Evolutionary conservation across 2,113 vertebrate genomes (phyloP), one percentile per base, ranked within the genome.

Genomic region (Apteryx mantelli): DNA sequence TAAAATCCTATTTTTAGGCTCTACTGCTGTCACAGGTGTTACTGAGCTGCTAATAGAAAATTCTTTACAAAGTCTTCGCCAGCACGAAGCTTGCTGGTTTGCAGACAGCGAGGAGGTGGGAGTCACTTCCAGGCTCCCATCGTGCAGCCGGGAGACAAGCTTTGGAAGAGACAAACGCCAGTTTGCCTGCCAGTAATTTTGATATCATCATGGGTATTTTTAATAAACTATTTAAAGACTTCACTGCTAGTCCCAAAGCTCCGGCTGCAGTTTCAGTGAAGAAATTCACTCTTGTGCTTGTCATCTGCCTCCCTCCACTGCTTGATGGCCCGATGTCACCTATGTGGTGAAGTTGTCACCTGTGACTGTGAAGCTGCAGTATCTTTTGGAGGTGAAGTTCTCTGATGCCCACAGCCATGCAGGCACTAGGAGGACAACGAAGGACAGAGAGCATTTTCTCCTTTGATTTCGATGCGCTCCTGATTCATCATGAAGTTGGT

Each of bases 311-410:
- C 71, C 53, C 18, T 55, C 75, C 12, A 5, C 16, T 2, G 76
- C 82, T 2, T 0, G 0, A 5, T 0, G 8, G 36, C 19, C 8
- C 1, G 1, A 1, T 5, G 88, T 5, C 3, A 0, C 21, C 44
- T 5, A 55, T 42, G 55, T 28, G 2, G 4, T 9, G 11, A 16
- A 1, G 22, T 58, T 32, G 56, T 58, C 56, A 10, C 30, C 30
- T 58, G 28, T 50, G 71, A 44, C 7, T 5, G 1, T 13, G 48
- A 56, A 25, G 11, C 18, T 82, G 21, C 24, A 61, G 38, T 11
- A n/a, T 48, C 75, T 48, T 4, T 8, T 55, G 82, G 40, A 82
- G 65, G 10, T 40, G 6, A 21, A 60, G 24, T 24, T 77, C 42
- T 38, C 30, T 24, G 64, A 26, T 28, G 16, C 40, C 14, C 15